A percentile compares a stretch with the other conserved stretches of the same genome.
These are phyloP conservation scores for Piprites chloris DNA, from an alignment of 2,113 vertebrate species.

Conservation along the genomic window DNA sequence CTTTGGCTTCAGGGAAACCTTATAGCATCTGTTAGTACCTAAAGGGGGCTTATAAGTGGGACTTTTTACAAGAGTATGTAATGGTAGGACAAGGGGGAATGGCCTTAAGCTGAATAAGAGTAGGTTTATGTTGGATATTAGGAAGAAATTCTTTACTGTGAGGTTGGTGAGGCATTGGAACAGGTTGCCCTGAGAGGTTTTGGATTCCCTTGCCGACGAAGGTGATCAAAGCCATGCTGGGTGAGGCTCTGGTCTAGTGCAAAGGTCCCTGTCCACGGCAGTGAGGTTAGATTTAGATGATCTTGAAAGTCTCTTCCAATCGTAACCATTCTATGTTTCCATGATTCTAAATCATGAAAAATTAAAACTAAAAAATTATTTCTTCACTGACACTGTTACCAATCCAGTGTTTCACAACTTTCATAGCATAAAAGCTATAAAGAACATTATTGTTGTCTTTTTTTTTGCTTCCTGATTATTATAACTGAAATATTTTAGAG, in stretches of 20 bases:
- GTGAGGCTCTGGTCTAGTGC: not conserved
- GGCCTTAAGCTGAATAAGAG: not conserved
- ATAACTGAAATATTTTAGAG: not conserved
- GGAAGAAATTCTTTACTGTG: not conserved
- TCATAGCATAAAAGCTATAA: not conserved
- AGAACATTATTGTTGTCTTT: not conserved
- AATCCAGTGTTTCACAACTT: not conserved
- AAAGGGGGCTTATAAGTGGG: not conserved
- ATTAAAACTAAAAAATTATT: not conserved
- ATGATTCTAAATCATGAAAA: not conserved
- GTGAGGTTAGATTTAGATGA: not conserved
- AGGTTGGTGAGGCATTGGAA: not conserved
- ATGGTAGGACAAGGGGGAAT: too few relatives aligned
- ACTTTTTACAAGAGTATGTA: not conserved
- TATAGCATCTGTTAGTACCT: not conserved
- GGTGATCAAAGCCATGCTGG: not conserved
- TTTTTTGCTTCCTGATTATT: not conserved
- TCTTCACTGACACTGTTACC: not conserved
- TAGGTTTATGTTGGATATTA: not conserved
- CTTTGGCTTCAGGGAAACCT: not conserved
- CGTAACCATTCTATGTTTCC: not conserved
- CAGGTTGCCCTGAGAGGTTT: not conserved
- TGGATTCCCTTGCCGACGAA: not conserved
- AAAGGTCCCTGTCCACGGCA: not conserved
- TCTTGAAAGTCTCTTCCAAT: not conserved